Evolutionary conservation across 1,140 invertebrate genomes (phyloP), one percentile per base, ranked within the genome.

Genomic region (Notospermus geniculatus): DNA sequence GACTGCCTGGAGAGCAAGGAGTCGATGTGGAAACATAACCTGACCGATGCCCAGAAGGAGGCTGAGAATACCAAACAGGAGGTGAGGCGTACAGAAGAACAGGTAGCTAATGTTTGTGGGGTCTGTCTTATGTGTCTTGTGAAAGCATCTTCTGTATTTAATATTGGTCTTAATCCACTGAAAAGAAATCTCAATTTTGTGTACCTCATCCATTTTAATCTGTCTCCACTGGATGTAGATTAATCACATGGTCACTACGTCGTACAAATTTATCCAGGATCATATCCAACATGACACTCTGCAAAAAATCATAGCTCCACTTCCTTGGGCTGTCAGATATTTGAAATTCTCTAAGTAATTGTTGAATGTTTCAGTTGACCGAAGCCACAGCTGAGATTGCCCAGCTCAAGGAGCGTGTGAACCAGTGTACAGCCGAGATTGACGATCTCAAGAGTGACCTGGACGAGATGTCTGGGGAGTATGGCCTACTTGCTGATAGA

Each of bases 31-130:
- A 63, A 69, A 57, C 62, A 60, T n/a, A 80, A 78, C 60, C 65
- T 76, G 29, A 78, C 78, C 1, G 78, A 80, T 61, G 71, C 78
- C 4, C 75, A 80, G 67, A 78, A 80, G 60, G 76, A 78, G 60
- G 73, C 71, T 39, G 71, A 77, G 27, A 70, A 69, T 45, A 65
- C 69, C 9, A 71, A 72, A 60, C 67, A 72, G 62, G 75, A 79
- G 76, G 77, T 79, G 71, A 72, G 76, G 57, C 32, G 32, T 36
- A 36, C 32, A 36, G 32, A 36, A 15, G 4, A 36, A 7, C 32
- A 36, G 32, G 32, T 36, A 36, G 32, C 32, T 36, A 36, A 36
- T 9, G 22, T 17, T 58, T 23, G 29, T 11, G 19, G 17, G 11
- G 29, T n/a, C 4, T 2, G 29, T 32, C 28, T 11, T 55, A 55